A percentile compares a stretch with the other conserved stretches of the same genome.
Evolutionary conservation across 1,140 invertebrate genomes (phyloP).

Genomic region (Drosophila kanapiae): DNA sequence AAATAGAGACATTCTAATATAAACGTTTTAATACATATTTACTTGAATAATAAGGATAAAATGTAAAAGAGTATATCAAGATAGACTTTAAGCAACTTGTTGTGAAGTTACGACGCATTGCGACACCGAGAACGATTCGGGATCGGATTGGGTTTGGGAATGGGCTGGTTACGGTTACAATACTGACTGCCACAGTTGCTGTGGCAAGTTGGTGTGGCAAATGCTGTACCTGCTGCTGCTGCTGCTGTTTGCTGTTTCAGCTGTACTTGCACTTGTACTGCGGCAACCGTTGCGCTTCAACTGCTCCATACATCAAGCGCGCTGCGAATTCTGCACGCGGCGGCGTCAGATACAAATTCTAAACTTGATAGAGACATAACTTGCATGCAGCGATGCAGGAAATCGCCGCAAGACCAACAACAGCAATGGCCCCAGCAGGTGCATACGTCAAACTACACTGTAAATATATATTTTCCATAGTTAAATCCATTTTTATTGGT

Average conservation of each 20-base stretch:
- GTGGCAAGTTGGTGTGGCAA: constrained; percentile 26
- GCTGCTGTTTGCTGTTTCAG: constrained; percentile 26
- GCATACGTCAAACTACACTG: constrained; percentile 28
- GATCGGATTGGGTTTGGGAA: constrained; percentile 32
- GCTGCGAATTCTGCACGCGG: constrained; percentile 44
- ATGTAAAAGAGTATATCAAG: constrained; percentile 13
- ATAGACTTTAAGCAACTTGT: constrained; percentile 16
- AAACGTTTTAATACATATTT: no score
- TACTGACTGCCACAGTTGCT: constrained; percentile 35
- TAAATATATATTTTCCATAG: not conserved
- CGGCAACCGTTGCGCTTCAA: constrained; percentile 53
- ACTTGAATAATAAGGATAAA: not conserved
- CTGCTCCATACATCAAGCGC: constrained; percentile 44
- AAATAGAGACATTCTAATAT: no score
- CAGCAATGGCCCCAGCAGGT: constrained; percentile 30
- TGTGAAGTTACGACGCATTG: constrained; percentile 61
- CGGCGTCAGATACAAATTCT: constrained; percentile 57
- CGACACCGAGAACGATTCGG: constrained; percentile 45
- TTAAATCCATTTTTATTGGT: not conserved
- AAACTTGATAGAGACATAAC: constrained; percentile 64
- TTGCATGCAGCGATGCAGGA: constrained; percentile 62
- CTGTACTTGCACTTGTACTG: constrained; percentile 39
- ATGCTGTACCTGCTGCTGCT: constrained; percentile 2
- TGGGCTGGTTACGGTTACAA: constrained; percentile 63
- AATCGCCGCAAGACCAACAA: constrained; percentile 39